phyloP scores from a whole-genome alignment of 1,140 invertebrate genomes.

The Psix sp. region DNA sequence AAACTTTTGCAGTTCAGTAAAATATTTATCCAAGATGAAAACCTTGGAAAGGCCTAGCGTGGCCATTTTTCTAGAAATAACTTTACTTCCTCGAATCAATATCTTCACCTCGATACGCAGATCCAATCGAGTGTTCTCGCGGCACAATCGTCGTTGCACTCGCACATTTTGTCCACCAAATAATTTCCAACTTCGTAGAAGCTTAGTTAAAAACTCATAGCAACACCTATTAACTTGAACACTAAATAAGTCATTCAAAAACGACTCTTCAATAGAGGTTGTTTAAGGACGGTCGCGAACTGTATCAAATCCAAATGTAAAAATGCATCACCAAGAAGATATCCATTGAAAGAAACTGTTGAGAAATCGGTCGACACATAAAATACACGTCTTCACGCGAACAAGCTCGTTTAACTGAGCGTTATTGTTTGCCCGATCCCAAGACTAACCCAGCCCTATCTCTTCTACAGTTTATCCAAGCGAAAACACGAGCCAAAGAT shows the following conservation, averaged over 20 bases:
- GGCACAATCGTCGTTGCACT: constrained; percentile 68
- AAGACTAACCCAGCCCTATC: constrained; percentile 63
- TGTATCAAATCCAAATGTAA: too few relatives aligned
- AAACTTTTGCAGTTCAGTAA: constrained; percentile 96
- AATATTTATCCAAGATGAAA: constrained; percentile 98
- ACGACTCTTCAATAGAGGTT: too few relatives aligned
- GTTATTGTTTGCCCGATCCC: constrained; percentile 72
- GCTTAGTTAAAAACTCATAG: not conserved
- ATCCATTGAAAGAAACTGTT: too few relatives aligned
- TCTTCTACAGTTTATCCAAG: constrained; percentile 67
- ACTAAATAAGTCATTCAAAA: not conserved
- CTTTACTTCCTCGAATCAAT: constrained; percentile 9
- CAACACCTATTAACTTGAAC: not conserved
- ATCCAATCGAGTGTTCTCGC: constrained; percentile 41
- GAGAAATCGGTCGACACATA: too few relatives aligned
- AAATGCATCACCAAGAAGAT: too few relatives aligned
- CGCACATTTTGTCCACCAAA: constrained; percentile 64
- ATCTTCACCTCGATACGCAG: constrained; percentile 26
- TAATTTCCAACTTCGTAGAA: not conserved
- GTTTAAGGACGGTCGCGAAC: too few relatives aligned
- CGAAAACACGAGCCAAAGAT: constrained; percentile 61
- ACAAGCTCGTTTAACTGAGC: constrained; percentile 70
- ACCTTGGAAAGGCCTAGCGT: constrained; percentile 95
- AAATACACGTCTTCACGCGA: constrained; percentile 56
- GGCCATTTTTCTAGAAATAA: constrained; percentile 81